Base-by-base conservation (phyloP, 2,113 vertebrate species). In the Kryptolebias marmoratus region DNA sequence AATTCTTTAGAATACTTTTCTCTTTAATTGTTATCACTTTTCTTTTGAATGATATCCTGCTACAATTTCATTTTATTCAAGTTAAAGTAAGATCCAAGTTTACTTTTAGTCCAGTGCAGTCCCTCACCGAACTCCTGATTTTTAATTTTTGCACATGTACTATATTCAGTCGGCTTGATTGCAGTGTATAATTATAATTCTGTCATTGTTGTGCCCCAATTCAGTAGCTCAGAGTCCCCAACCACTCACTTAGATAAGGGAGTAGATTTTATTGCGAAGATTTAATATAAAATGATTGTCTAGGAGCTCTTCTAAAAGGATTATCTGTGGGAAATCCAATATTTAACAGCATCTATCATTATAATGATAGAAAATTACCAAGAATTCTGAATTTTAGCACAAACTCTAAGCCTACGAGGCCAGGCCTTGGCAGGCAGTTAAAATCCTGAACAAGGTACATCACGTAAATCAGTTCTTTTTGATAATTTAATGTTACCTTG, bases 341-440 rank as follows among this genome's bases (percentile, higher is more conserved):
- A 32, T 39, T 58, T 50, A 39, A 53, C 31, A 65, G 67, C 15
- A 62, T 81, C 79, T 67, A 28, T 52, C 57, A 68, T 36, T 6
- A 15, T 32, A 18, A 2, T 42, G 39, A 9, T 8, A 6, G 22
- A 42, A 63, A 36, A 64, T 27, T 52, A 65, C 47, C 44, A 16
- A 64, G 73, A 79, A 48, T 60, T 36, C 14, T 14, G 22, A 73
- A 64, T 31, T 5, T 44, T 39, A 63, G 18, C 60, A 62, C 53
- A 60, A 76, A 71, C 11, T 42, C 16, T 73, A 16, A 53, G 77
- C 31, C 54, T 62, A 56, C 31, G 58, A 55, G 31, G 16, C 12
- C 9, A 3, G 48, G 15, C 48, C n/a, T 9, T 42, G 80, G 55
- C 64, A 77, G 81, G 22, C 22, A 22, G 22, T 86, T 80, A 44